phyloP scores from a whole-genome alignment of 1,140 invertebrate genomes.

The Drosophila takahashii region DNA sequence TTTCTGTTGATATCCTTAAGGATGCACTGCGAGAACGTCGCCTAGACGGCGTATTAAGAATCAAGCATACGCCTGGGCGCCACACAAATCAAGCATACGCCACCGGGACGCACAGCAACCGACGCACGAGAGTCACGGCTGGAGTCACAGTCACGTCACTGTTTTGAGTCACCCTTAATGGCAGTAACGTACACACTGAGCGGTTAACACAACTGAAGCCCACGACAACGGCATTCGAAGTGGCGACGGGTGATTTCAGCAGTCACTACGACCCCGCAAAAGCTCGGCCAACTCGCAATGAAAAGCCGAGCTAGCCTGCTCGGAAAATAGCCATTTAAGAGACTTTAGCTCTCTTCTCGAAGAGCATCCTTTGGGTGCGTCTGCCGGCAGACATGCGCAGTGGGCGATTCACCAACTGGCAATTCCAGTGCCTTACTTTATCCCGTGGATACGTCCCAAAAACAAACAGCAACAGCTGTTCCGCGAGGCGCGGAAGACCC shows the following conservation, averaged over 20 bases:
- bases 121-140: slow-evolving; percentile 29
- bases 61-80: slow-evolving; percentile 27
- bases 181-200: slow-evolving; percentile 13
- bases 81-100: slow-evolving; percentile 44
- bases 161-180: slow-evolving; percentile 8
- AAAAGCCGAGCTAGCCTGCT: slow-evolving; percentile 18
- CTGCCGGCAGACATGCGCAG: slow-evolving; percentile 50
- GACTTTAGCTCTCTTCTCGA: slow-evolving; percentile 1
- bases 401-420: slow-evolving; percentile 46
- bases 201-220: slow-evolving; percentile 67
- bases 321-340: slow-evolving; percentile 13
- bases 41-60: slow-evolving; percentile 21
- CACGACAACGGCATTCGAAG: slow-evolving; percentile 77
- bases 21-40: slow-evolving; percentile 12
- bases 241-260: slow-evolving; percentile 45
- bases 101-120: slow-evolving; percentile 21
- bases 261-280: slow-evolving; percentile 24
- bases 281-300: slow-evolving; percentile 9
- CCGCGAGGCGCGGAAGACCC: slow-evolving; percentile 9
- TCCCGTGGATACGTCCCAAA: slow-evolving; percentile 37
- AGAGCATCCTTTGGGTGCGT: slow-evolving; percentile 63
- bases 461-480: slow-evolving; percentile 58
- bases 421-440: slow-evolving; percentile 52
- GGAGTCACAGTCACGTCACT: slow-evolving; percentile 25
- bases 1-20: slow-evolving; percentile 14